These are phyloP conservation scores for Stichodactyla mertensii DNA, from an alignment of 64 coral and sea anemone genomes.

Conservation along the genomic window DNA sequence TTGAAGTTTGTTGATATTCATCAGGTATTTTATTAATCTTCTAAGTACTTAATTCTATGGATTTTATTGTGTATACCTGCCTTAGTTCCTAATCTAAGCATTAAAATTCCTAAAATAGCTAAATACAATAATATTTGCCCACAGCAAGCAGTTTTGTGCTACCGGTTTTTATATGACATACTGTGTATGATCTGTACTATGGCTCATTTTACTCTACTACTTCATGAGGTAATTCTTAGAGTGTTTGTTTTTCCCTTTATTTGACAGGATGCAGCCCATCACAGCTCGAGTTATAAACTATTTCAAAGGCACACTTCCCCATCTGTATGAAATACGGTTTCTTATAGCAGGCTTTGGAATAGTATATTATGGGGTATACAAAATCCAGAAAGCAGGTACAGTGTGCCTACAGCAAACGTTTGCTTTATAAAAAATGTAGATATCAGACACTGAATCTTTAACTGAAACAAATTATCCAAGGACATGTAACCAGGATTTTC, in stretches of 20 bases:
- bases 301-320: slow-evolving; percentile 47
- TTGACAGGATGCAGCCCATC: slow-evolving; percentile 47
- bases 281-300: slow-evolving; percentile 47
- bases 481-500: too few relatives aligned
- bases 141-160: not conserved
- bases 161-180: not conserved
- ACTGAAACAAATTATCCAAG: too few relatives aligned
- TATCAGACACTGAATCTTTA: too few relatives aligned
- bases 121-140: not conserved
- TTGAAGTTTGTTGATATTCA: not conserved
- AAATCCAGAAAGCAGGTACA: slow-evolving; percentile 44
- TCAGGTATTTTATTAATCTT: not conserved
- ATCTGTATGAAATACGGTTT: slow-evolving; percentile 79
- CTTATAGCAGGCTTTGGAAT: slow-evolving; percentile 73
- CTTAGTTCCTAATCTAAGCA: not conserved
- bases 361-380: slow-evolving; percentile 61
- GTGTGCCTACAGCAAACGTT: too few relatives aligned
- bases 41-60: not conserved
- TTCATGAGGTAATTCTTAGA: too few relatives aligned
- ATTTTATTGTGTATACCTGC: not conserved
- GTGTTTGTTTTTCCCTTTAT: not conserved
- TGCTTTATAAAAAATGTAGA: too few relatives aligned
- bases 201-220: not conserved
- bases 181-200: too few relatives aligned
- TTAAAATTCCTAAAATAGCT: not conserved